Evolutionary conservation across 2,888 invertebrate genomes (phyloP), one percentile per base, ranked within the genome.

Genomic region (Julus scanicus): DNA sequence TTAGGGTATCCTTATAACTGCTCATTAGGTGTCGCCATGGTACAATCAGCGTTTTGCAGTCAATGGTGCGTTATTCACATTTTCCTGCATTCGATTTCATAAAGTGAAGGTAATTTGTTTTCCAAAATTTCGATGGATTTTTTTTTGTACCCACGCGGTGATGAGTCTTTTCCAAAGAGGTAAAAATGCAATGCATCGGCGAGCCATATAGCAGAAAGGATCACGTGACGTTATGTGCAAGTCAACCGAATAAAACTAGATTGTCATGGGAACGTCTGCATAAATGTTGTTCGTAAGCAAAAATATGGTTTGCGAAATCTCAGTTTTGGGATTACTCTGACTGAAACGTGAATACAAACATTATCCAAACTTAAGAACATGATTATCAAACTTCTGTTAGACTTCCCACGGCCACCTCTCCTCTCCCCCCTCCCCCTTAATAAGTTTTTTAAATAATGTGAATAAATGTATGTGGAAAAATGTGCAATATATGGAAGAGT

Each of bases 11-110:
- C 71, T 71, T 29, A 20, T 9, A 71, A 71, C 71, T 71, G n/a
- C 71, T 71, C 71, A 71, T 71, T 71, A 71, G 71, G 71, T 71
- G 71, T 71, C n/a, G 71, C 71, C 71, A 71, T 71, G 71, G 71
- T 9, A 71, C 29, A 71, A 29, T 29, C 71, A 29, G 71, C 29
- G 71, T 29, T 29, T 29, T 71, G n/a, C n/a, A 71, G 71, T 71
- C 71, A 71, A 29, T 17, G n/a, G 71, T 4, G 29, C 71, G 71
- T 71, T 71, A 71, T 71, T 71, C 2, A 29, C 71, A 29, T 71
- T 71, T 29, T 29, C 71, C 29, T 71, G 71, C 71, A 29, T 29
- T 71, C n/a, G 71, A 71, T 71, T 71, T 29, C 71, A 20, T 71
- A 71, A 71, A 71, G 71, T 71, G 71, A 71, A 71, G 71, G 71